phyloP scores from a whole-genome alignment of 37 sponge, comb jelly and placozoan species.

The Bolinopsis microptera region DNA sequence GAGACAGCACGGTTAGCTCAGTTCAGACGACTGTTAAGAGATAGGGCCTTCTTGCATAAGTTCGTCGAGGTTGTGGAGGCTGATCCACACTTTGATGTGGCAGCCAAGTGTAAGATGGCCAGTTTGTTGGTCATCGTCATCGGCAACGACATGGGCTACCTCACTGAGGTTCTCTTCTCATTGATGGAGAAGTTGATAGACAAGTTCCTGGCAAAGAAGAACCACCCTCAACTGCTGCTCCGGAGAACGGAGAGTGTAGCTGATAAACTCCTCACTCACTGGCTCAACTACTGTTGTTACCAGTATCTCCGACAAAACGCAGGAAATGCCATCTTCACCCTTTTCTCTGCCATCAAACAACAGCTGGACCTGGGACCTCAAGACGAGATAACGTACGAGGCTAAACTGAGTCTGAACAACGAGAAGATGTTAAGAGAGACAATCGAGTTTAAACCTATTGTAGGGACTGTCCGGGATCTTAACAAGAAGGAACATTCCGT shows the following conservation, averaged over 20 bases:
- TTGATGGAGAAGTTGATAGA: conserved; percentile 61
- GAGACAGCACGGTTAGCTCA: background rate
- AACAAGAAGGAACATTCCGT: conserved; percentile 56
- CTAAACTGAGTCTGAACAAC: conserved; percentile 53
- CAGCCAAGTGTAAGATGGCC: conserved; percentile 60
- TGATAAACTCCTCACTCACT: conserved; percentile 58
- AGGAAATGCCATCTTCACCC: conserved; percentile 63
- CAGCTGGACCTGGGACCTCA: conserved; percentile 58
- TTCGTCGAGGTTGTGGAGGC: conserved; percentile 61
- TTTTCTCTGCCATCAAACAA: conserved; percentile 45
- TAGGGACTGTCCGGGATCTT: conserved; percentile 47
- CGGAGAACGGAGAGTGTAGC: conserved; percentile 58
- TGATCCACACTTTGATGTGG: conserved; percentile 49
- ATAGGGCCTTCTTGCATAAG: conserved; percentile 5
- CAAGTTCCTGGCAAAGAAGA: conserved; percentile 67
- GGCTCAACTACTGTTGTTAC: conserved; percentile 65
- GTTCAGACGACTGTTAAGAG: conserved; percentile 23
- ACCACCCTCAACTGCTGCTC: conserved; percentile 36
- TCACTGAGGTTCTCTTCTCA: conserved; percentile 41
- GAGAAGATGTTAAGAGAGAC: conserved; percentile 63
- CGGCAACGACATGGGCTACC: conserved; percentile 51
- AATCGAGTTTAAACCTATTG: background rate
- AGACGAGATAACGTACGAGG: conserved; percentile 61
- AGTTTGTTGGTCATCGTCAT: conserved; percentile 52
- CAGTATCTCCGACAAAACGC: conserved; percentile 35